phyloP scores from a whole-genome alignment of 92 coral and sea anemone genomes.

The Porites rus region DNA sequence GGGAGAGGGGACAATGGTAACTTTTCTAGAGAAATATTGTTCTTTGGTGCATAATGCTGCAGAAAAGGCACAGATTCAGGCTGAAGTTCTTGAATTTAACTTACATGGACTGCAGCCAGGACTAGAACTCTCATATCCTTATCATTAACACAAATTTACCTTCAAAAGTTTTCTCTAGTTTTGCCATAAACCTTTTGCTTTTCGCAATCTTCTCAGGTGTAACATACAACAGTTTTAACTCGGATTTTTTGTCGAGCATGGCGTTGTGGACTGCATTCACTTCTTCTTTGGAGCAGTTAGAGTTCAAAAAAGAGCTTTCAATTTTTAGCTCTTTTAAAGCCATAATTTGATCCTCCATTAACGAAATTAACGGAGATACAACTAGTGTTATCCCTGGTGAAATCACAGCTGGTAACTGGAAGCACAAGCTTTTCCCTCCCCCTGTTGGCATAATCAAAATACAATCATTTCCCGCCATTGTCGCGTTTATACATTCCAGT shows the following conservation, averaged over 20 bases:
- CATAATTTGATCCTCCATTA: slow-evolving; percentile 97
- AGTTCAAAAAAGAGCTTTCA: slow-evolving; percentile 75
- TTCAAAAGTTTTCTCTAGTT: slow-evolving; percentile 88
- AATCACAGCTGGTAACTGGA: slow-evolving; percentile 91
- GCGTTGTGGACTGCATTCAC: slow-evolving; percentile 83
- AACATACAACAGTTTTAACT: slow-evolving; percentile 88
- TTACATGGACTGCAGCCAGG: too few species aligned
- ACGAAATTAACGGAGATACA: slow-evolving; percentile 90
- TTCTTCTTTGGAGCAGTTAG: slow-evolving; percentile 88
- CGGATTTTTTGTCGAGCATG: slow-evolving; percentile 85
- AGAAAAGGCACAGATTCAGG: too few species aligned
- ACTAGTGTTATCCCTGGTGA: slow-evolving; percentile 91
- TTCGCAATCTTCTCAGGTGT: slow-evolving; percentile 98
- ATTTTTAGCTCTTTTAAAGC: slow-evolving; percentile 78
- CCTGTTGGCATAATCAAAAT: slow-evolving; percentile 97
- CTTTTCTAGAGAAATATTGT: neutral
- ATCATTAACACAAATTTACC: slow-evolving; percentile 49
- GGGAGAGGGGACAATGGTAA: too few species aligned
- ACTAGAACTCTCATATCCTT: too few species aligned
- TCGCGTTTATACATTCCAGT: slow-evolving; percentile 89
- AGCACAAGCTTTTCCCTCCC: slow-evolving; percentile 95
- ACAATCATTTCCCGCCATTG: slow-evolving; percentile 95
- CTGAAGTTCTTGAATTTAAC: too few species aligned
- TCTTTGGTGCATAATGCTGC: neutral
- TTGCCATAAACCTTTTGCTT: slow-evolving; percentile 96